Evolutionary conservation across 2,113 vertebrate species (phyloP).

Genomic region (Pipra filicauda): DNA sequence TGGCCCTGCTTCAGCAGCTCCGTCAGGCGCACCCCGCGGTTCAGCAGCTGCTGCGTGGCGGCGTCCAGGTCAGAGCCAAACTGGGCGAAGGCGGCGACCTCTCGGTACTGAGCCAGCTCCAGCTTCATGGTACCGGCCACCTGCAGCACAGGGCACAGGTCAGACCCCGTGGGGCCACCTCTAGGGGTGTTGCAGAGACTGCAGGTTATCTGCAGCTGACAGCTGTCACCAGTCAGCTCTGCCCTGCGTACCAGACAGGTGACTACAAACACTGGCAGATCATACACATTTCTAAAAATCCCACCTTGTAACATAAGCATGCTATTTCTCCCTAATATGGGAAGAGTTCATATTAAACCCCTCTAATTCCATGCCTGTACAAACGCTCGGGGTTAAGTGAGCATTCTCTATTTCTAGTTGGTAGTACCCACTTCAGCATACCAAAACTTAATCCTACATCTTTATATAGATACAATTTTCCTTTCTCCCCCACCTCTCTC

Average conservation of each 20-base stretch:
- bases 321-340: accelerated
- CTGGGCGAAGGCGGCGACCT: constrained; percentile 97
- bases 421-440: neutral
- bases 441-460: neutral
- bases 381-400: accelerated
- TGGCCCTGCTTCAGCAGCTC: constrained; percentile 97
- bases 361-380: accelerated
- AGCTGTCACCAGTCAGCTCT: neutral
- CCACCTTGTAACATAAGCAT: accelerated
- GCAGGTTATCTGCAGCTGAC: neutral
- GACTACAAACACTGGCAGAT: neutral
- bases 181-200: accelerated
- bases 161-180: neutral
- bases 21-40: constrained; percentile 93
- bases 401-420: neutral
- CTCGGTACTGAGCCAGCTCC: constrained; percentile 95
- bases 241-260: neutral
- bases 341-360: neutral
- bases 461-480: neutral
- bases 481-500: neutral
- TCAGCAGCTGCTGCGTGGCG: constrained; percentile 94
- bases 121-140: constrained; percentile 99
- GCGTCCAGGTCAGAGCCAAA: constrained; percentile 97
- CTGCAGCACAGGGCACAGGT: constrained; percentile 34
- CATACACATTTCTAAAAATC: neutral